These are phyloP conservation scores for Harlomillsia oculata DNA, from an alignment of 1,140 invertebrate species.

Conservation along the genomic window DNA sequence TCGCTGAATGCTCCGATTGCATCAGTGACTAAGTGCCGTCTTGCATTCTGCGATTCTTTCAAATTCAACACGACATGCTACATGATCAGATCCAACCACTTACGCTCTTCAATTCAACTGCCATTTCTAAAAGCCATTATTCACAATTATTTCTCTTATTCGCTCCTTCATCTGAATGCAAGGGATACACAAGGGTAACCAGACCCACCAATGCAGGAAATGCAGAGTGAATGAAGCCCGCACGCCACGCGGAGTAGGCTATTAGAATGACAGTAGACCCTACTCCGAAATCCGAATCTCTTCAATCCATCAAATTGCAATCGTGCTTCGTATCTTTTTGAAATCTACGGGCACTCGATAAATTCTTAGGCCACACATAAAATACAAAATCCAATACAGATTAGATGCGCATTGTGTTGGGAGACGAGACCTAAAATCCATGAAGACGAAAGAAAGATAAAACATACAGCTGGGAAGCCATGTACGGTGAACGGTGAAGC, in stretches of 20 bases:
- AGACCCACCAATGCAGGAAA: neutral
- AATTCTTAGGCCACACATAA: too few relatives aligned
- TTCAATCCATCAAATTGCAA: slow-evolving; percentile 15
- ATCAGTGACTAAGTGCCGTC: too few relatives aligned
- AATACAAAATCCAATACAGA: too few relatives aligned
- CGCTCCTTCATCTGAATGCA: neutral
- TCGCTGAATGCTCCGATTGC: too few relatives aligned
- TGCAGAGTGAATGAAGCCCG: neutral
- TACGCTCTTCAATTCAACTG: slow-evolving; percentile 16
- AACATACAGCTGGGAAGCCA: too few relatives aligned
- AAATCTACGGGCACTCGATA: slow-evolving; percentile 15
- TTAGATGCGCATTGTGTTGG: too few relatives aligned
- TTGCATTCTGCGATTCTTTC: too few relatives aligned
- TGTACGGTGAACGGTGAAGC: too few relatives aligned
- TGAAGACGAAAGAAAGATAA: too few relatives aligned
- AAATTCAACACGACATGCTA: too few relatives aligned
- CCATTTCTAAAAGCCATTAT: slow-evolving; percentile 20
- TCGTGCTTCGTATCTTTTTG: neutral
- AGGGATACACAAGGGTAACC: neutral
- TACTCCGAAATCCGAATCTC: slow-evolving; percentile 7
- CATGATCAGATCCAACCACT: slow-evolving; percentile 15
- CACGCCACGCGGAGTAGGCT: too few relatives aligned
- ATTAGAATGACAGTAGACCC: neutral
- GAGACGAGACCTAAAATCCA: too few relatives aligned
- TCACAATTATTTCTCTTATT: slow-evolving; percentile 27